Conservation (phyloP, 37 sponge, comb jelly and placozoan species). For the Hormiphora californensis region DNA sequence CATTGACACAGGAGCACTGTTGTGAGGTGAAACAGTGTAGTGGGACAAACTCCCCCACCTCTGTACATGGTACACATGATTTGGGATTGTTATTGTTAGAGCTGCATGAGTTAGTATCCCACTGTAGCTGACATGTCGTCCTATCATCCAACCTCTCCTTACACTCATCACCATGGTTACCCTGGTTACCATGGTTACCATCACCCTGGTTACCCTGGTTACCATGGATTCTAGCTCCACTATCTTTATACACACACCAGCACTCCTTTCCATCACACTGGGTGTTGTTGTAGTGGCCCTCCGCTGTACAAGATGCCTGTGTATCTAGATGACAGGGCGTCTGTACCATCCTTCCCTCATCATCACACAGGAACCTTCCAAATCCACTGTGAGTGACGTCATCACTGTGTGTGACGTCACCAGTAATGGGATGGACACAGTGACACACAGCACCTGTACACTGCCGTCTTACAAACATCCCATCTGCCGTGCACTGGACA, state of each 20-base stretch:
- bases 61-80: not conserved
- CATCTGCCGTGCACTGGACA: not conserved
- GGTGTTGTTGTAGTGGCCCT: not conserved
- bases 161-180: not conserved
- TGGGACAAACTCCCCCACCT: not conserved
- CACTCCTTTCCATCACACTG: not conserved
- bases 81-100: not conserved
- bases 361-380: constrained; percentile 29
- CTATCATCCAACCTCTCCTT: not conserved
- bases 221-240: not conserved
- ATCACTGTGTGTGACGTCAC: not conserved
- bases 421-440: constrained; percentile 18
- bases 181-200: not conserved
- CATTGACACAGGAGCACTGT: not conserved
- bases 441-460: not conserved
- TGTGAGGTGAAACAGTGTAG: not conserved
- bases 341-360: not conserved
- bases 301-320: not conserved
- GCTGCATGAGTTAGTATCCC: not conserved
- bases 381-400: not conserved
- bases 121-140: not conserved
- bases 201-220: not conserved
- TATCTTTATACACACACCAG: constrained; percentile 33
- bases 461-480: not conserved
- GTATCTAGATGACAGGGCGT: not conserved